These are phyloP conservation scores for Pipistrellus pygmaeus DNA, from an alignment of 2,797 vertebrate genomes.

Conservation along the genomic window DNA sequence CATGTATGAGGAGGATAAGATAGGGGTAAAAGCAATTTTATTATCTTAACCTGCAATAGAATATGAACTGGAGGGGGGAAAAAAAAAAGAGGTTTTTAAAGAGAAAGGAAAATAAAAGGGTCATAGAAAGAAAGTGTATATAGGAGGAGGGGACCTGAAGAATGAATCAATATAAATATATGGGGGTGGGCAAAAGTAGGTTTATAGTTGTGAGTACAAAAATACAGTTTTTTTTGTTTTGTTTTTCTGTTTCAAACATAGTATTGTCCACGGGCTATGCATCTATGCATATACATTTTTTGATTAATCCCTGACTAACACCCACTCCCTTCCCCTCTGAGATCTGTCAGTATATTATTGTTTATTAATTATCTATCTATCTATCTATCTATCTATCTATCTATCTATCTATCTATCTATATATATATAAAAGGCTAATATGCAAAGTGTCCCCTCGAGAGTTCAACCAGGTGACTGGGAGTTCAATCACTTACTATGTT, in stretches of 20 bases:
- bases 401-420: too few relatives aligned
- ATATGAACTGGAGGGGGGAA: background rate
- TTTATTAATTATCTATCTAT: background rate
- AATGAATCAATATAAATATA: background rate
- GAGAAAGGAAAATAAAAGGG: conserved; percentile 63
- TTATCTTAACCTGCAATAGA: conserved; percentile 45
- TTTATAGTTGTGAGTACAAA: background rate
- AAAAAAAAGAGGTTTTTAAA: conserved; percentile 3
- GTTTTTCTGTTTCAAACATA: background rate
- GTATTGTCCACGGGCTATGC: background rate
- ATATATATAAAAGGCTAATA: too few relatives aligned
- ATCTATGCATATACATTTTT: background rate
- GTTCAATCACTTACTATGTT: too few relatives aligned
- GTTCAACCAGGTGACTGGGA: too few relatives aligned
- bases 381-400: too few relatives aligned
- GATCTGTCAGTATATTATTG: background rate
- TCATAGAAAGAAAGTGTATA: background rate
- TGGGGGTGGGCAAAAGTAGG: background rate
- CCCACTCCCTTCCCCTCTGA: too few relatives aligned
- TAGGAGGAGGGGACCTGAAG: rapidly evolving
- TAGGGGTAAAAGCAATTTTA: conserved; percentile 36
- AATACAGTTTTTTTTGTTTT: background rate
- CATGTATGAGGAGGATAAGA: background rate
- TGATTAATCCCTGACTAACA: background rate
- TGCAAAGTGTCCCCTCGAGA: too few relatives aligned